Conservation (phyloP, 2,888 invertebrate genomes). For the Spialia ferax region DNA sequence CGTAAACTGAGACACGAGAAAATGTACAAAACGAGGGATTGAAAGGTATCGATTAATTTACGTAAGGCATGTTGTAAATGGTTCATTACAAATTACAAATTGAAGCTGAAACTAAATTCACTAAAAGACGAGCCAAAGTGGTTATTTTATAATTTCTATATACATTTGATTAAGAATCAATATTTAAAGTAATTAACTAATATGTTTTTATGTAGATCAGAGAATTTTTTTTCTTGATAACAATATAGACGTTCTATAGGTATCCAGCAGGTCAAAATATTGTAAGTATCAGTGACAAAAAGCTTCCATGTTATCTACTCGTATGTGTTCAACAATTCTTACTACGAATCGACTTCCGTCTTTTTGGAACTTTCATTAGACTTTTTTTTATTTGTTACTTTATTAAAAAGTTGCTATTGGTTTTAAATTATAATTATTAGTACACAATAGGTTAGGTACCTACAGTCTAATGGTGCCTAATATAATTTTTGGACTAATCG, state of each 20-base stretch:
- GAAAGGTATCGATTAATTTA: slow-evolving; percentile 40
- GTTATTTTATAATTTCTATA: too few species aligned
- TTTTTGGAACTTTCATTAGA: too few species aligned
- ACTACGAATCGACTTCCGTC: too few species aligned
- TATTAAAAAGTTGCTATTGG: too few species aligned
- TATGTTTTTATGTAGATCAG: neutral
- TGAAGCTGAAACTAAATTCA: slow-evolving; percentile 12
- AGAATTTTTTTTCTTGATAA: neutral
- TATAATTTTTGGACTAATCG: neutral
- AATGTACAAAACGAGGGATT: slow-evolving; percentile 34
- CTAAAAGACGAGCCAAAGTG: neutral
- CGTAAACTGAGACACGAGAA: slow-evolving; percentile 36
- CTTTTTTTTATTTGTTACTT: too few species aligned
- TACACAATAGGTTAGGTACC: too few species aligned
- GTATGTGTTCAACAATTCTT: too few species aligned
- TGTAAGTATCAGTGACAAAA: neutral
- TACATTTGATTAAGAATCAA: neutral
- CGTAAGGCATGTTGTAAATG: slow-evolving; percentile 38
- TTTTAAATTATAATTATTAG: too few species aligned
- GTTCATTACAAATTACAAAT: neutral
- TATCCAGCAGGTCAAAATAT: neutral
- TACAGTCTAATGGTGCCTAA: neutral
- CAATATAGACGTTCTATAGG: too few species aligned
- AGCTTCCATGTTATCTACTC: neutral
- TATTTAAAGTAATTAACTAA: neutral